These are phyloP conservation scores for Harpalus rubripes DNA, from an alignment of 2,888 invertebrate genomes.

Conservation along the genomic window DNA sequence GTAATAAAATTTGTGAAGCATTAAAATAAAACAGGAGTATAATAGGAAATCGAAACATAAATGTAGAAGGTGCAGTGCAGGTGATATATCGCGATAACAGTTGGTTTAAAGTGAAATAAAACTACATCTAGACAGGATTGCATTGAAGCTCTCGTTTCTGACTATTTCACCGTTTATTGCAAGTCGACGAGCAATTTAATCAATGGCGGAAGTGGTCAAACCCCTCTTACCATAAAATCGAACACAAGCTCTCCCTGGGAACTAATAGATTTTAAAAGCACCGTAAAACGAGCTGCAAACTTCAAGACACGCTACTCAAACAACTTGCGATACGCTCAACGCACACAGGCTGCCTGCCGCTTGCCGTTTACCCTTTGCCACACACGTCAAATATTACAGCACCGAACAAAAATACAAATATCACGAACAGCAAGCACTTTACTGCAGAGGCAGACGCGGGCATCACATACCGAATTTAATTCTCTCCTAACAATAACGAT, in stretches of 20 bases:
- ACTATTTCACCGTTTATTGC: conserved; percentile 42
- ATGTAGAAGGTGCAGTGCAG: background rate
- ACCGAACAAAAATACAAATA: conserved; percentile 14
- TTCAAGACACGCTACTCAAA: conserved; percentile 55
- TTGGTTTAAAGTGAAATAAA: conserved; percentile 41
- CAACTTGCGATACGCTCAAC: conserved; percentile 52
- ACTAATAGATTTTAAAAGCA: conserved; percentile 59
- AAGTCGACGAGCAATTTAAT: conserved; percentile 54
- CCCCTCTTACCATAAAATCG: conserved; percentile 57
- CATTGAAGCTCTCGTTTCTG: conserved; percentile 38
- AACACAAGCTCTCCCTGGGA: conserved; percentile 41
- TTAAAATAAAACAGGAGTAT: conserved; percentile 6
- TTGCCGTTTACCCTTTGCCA: background rate
- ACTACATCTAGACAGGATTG: conserved; percentile 31
- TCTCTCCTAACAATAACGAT: conserved; percentile 11
- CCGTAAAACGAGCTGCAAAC: conserved; percentile 55
- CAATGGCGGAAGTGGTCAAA: conserved; percentile 49
- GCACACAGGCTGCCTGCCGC: conserved; percentile 18
- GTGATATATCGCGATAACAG: conserved; percentile 13
- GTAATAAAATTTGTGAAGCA: background rate
- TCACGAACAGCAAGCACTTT: background rate
- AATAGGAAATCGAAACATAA: conserved; percentile 6
- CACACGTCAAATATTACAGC: conserved; percentile 28
- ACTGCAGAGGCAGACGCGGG: background rate
- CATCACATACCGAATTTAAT: background rate